A percentile compares a stretch with the other conserved stretches of the same genome.
Conservation (phyloP, 2,797 vertebrate species). For the Siniperca scherzeri region DNA sequence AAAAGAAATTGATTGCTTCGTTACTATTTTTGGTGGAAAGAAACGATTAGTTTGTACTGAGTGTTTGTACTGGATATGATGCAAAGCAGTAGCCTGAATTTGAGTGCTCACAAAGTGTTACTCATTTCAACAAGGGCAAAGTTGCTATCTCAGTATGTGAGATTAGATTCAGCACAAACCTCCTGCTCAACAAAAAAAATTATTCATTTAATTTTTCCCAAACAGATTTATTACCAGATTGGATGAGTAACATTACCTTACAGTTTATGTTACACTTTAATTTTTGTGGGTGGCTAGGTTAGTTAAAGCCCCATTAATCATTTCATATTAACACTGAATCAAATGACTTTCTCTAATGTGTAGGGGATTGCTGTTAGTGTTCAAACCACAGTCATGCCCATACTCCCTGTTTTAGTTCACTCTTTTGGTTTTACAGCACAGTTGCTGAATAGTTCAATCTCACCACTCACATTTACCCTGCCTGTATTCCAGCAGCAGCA, state of each 20-base stretch:
- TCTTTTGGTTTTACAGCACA: background rate
- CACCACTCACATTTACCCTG: background rate
- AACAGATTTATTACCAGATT: slow-evolving; percentile 26
- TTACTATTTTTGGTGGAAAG: background rate
- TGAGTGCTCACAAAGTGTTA: background rate
- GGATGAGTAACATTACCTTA: slow-evolving; percentile 1
- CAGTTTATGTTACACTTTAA: slow-evolving; percentile 19
- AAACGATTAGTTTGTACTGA: background rate
- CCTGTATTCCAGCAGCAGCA: background rate
- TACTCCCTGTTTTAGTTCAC: background rate
- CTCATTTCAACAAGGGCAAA: background rate
- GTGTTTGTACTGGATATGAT: slow-evolving; percentile 18
- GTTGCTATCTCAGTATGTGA: background rate
- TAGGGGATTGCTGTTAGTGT: background rate
- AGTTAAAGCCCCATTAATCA: slow-evolving; percentile 14
- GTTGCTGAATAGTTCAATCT: background rate
- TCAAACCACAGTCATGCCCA: background rate
- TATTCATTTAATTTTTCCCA: background rate
- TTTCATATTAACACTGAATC: slow-evolving; percentile 18
- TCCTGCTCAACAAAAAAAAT: background rate
- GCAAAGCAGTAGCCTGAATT: slow-evolving; percentile 13
- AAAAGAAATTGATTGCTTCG: background rate
- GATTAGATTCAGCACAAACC: background rate
- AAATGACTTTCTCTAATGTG: slow-evolving; percentile 3
- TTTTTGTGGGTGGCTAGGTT: slow-evolving; percentile 12